Evolutionary conservation across 2,797 vertebrate genomes (phyloP), one percentile per base, ranked within the genome.

Genomic region (Nothura maculosa): DNA sequence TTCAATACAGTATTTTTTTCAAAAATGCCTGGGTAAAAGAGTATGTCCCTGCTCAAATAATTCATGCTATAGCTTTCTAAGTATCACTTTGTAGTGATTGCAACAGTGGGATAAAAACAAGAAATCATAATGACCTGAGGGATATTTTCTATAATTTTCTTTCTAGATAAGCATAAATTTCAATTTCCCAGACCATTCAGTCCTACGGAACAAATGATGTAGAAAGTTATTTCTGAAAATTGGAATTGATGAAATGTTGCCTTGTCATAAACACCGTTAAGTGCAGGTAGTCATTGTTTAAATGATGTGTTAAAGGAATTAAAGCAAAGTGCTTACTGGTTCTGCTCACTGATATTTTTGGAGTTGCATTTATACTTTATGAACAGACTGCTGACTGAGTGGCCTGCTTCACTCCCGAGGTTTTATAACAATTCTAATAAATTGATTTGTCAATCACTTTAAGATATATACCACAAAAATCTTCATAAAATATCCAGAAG

Each of bases 161-260:
- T 38, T 15, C 12, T 76, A 50, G 22, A 40, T 66, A 85, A 69
- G 48, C 66, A 81, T 30, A 17, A 76, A 52, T 96, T 96, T 79
- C 12, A 75, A 2, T 73, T 91, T 92, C 34, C 62, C 34, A 64
- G 66, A 36, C 8, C 68, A 30, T 64, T 5, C 0, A 4, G 63
- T 96, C 86, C 69, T 61, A 45, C 60, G 74, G 58, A 82, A 61
- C 60, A 81, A 77, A 21, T 81, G 27, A 83, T 22, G 20, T 9
- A 79, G 43, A 89, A 93, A 84, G 78, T 45, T 58, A 55, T 89
- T 79, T 81, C 48, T 92, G 62, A 38, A 92, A 54, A 92, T 13
- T 85, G 19, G 34, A 87, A 87, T 75, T 54, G 73, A 79, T 78
- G 14, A 90, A 88, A 69, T 47, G 10, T n/a, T 85, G 25, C 67